Evolutionary conservation across 2,888 invertebrate species (phyloP), one percentile per base, ranked within the genome.

Genomic region (Agrotis segetum): DNA sequence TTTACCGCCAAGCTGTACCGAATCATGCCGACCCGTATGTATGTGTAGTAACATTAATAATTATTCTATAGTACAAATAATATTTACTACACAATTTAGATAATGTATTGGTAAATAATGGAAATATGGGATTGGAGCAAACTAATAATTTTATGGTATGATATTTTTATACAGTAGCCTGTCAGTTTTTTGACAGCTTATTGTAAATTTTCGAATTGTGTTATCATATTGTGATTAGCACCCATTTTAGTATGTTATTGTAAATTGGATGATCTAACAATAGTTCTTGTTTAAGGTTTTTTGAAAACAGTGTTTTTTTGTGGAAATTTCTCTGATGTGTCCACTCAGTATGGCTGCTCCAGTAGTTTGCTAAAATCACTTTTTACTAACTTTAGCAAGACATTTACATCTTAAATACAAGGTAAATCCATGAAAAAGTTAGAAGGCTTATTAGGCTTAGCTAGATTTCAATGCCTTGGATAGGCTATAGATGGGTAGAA

Each of bases 91-190:
- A 47, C 13, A 64, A 47, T 67, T 80, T 47, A 58, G 61, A 65
- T 78, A 56, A 64, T 55, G 34, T 44, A 14, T 78, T 55, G 14
- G 44, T 78, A 78, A 78, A 78, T 21, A 60, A 49, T 63, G 24
- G 17, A 24, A 16, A 11, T n/a, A 55, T 19, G 16, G 16, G 14
- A 46, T 24, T 47, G 14, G 3, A 47, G 14, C 16, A 65, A 47
- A 34, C 13, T 29, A 7, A 52, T 67, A 44, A 29, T 29, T 44
- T 46, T 55, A 2, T 55, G 55, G 14, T n/a, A 29, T n/a, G 4
- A 5, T 44, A 21, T 11, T 44, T 13, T n/a, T 60, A 46, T 46
- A 16, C 46, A 46, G 46, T 46, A 46, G n/a, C n/a, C n/a, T n/a
- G 52, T 52, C 52, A 5, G 21, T 21, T 21, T 21, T 52, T n/a